A percentile compares a stretch with the other conserved stretches of the same genome.
Conservation (phyloP, 2,797 vertebrate species). For the Zalophus californianus region DNA sequence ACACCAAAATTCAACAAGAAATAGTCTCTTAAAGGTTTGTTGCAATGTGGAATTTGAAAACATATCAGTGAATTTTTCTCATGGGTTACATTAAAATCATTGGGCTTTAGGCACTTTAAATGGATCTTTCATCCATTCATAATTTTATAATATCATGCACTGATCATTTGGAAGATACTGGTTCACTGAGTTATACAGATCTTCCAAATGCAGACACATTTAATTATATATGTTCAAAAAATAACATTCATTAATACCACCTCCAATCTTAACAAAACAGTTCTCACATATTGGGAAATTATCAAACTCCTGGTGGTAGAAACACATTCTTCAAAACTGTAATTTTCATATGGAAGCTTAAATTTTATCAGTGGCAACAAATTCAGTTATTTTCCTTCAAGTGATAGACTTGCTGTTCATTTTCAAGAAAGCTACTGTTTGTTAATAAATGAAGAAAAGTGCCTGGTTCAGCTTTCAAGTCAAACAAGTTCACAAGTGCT, state of each 20-base stretch:
- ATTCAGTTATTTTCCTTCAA: neutral
- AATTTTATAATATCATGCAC: neutral
- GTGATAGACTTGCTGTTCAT: neutral
- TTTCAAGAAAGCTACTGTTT: neutral
- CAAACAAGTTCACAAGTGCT: neutral
- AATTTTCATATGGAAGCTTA: neutral
- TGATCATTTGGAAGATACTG: constrained; percentile 3
- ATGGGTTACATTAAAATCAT: neutral
- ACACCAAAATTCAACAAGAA: neutral
- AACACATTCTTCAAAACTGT: constrained; percentile 1
- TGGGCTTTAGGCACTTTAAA: neutral
- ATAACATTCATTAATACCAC: neutral
- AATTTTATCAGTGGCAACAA: neutral
- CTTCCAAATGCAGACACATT: neutral
- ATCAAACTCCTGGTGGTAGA: neutral
- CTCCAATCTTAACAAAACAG: neutral
- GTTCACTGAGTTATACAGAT: neutral
- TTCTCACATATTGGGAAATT: neutral
- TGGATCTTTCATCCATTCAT: neutral
- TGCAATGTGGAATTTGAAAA: constrained; percentile 24
- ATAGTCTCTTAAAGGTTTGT: neutral
- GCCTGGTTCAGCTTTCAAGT: neutral
- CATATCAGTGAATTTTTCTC: neutral
- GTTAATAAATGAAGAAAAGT: neutral
- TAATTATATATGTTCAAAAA: neutral